Percentiles rank a stretch among this genome's conserved stretches.
Evolutionary conservation across 2,113 vertebrate species (phyloP).

Genomic region (Pristiophorus japonicus): DNA sequence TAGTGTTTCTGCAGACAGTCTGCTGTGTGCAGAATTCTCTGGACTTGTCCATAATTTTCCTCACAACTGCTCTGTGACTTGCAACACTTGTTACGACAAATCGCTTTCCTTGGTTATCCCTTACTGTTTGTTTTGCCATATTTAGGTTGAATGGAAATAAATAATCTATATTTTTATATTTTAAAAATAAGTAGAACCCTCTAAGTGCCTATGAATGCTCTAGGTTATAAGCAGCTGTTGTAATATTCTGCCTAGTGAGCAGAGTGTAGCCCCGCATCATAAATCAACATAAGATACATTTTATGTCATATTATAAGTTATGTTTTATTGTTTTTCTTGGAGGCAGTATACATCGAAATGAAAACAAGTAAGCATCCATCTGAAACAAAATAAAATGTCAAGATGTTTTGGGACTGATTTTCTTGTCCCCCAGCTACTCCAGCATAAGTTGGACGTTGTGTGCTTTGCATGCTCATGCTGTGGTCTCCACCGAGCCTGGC

Average conservation of each 20-base stretch:
- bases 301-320: background rate
- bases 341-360: background rate
- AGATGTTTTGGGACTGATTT: background rate
- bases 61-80: background rate
- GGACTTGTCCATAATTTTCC: background rate
- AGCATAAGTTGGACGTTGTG: background rate
- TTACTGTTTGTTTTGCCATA: no score
- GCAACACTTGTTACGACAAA: background rate
- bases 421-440: background rate
- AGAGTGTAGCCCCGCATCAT: background rate
- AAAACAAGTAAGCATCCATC: background rate
- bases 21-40: background rate
- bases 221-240: no score
- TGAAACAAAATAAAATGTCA: slow-evolving; percentile 6
- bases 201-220: background rate
- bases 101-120: background rate
- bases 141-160: background rate
- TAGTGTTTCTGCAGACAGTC: background rate
- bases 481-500: background rate
- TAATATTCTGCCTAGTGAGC: background rate
- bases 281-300: background rate
- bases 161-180: background rate
- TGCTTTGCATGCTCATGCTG: background rate
- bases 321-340: background rate
- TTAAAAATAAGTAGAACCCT: background rate